Percentiles rank a stretch among this genome's conserved stretches.
Conservation (phyloP, 2,888 invertebrate genomes). For the Diarsia dahlii region DNA sequence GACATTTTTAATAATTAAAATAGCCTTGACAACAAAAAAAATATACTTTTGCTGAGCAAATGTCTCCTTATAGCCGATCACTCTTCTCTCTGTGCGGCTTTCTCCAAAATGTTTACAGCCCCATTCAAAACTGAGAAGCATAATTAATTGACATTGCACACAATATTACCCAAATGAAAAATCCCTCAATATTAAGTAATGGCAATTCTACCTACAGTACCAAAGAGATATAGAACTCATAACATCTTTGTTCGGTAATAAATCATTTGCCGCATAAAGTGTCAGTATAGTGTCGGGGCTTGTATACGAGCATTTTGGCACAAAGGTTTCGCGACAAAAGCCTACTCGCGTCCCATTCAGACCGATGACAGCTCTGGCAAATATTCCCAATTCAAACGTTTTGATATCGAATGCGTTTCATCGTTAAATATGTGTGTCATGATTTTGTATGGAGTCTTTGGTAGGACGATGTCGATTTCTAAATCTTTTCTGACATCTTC, state of each 20-base stretch:
- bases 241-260: conserved; percentile 60
- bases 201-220: conserved; percentile 25
- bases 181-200: background rate
- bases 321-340: conserved; percentile 65
- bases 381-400: conserved; percentile 65
- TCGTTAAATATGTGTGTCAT: conserved; percentile 45
- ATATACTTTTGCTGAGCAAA: background rate
- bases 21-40: too few relatives aligned
- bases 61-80: background rate
- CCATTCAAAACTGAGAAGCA: too few relatives aligned
- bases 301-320: conserved; percentile 63
- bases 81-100: background rate
- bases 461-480: conserved; percentile 1
- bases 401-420: conserved; percentile 57
- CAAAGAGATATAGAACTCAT: conserved; percentile 52
- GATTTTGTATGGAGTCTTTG: conserved; percentile 24
- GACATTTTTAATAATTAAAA: background rate
- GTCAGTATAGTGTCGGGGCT: conserved; percentile 47
- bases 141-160: background rate
- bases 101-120: background rate
- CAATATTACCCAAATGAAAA: conserved; percentile 1
- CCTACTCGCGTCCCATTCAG: conserved; percentile 61
- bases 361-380: conserved; percentile 66
- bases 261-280: conserved; percentile 65
- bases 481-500: background rate